These are phyloP conservation scores for Pseudachorutes palmiensis DNA, from an alignment of 1,140 invertebrate species.

Conservation along the genomic window DNA sequence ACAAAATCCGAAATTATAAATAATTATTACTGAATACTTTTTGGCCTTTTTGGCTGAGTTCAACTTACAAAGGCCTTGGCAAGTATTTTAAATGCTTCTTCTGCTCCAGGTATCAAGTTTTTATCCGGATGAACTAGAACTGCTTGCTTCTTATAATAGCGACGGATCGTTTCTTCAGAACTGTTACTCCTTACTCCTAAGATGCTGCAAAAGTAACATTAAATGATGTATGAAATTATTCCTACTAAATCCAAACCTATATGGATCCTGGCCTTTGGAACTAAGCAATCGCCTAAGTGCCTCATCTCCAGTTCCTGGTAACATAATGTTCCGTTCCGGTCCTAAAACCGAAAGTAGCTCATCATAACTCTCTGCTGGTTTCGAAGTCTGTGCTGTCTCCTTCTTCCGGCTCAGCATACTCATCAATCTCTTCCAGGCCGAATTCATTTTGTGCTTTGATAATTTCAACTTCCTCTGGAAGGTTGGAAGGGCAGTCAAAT, in stretches of 20 bases:
- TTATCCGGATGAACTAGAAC: conserved; percentile 92
- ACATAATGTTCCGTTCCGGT: conserved; percentile 65
- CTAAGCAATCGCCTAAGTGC: conserved; percentile 84
- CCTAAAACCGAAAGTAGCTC: conserved; percentile 43
- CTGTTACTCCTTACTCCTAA: conserved; percentile 74
- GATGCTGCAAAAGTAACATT: conserved; percentile 55
- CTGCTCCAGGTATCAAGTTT: conserved; percentile 85
- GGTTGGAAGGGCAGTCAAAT: conserved; percentile 22
- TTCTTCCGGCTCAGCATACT: conserved; percentile 5
- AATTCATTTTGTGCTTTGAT: background rate
- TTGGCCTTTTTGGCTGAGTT: conserved; percentile 61
- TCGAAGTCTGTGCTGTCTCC: background rate
- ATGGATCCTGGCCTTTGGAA: conserved; percentile 90
- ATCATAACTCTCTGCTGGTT: conserved; percentile 15
- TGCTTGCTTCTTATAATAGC: conserved; percentile 85
- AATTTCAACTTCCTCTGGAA: conserved; percentile 6
- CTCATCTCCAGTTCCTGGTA: conserved; percentile 84
- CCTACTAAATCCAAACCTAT: conserved; percentile 56
- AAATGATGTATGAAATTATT: background rate
- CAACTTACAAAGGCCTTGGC: conserved; percentile 66
- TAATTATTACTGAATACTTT: background rate
- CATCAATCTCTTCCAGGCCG: conserved; percentile 15
- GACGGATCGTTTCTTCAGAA: conserved; percentile 85
- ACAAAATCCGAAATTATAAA: background rate
- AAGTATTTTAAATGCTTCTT: conserved; percentile 91